phyloP scores from a whole-genome alignment of 2,888 invertebrate species.

The Chydorus sphaericus region DNA sequence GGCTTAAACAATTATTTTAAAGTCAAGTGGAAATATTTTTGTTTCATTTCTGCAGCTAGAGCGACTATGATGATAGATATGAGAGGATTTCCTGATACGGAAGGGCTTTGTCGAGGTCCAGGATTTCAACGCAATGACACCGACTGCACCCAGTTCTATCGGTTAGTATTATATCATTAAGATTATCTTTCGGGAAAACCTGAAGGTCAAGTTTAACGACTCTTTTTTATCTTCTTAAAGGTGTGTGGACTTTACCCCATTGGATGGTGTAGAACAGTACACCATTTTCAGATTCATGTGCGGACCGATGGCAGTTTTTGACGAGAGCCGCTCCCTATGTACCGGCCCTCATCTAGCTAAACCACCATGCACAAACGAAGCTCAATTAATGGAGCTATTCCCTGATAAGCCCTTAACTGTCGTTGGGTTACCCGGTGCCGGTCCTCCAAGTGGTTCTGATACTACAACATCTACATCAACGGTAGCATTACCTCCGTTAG shows the following conservation, averaged over 20 bases:
- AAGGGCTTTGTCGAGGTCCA: not conserved
- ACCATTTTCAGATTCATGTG: conserved; percentile 13
- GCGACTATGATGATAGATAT: conserved; percentile 12
- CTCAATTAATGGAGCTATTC: not conserved
- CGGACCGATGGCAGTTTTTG: conserved; percentile 13
- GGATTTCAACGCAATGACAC: conserved; percentile 6
- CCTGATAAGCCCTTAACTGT: too few relatives aligned
- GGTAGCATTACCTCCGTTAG: not conserved
- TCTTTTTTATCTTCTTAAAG: not conserved
- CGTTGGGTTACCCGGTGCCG: too few relatives aligned
- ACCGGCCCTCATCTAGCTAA: conserved; percentile 1
- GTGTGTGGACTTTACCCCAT: conserved; percentile 10
- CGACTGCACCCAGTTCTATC: conserved; percentile 11
- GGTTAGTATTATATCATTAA: not conserved
- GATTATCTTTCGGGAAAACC: not conserved
- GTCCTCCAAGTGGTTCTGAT: too few relatives aligned
- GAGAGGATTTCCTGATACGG: conserved; percentile 10
- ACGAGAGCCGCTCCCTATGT: conserved; percentile 4
- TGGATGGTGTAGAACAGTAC: too few relatives aligned
- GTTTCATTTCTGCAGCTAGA: not conserved
- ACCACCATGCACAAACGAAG: conserved; percentile 3
- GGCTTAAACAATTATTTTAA: too few relatives aligned
- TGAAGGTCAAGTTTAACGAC: not conserved
- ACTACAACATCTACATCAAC: not conserved
- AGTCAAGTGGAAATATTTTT: too few relatives aligned